Base-by-base conservation (phyloP, 1,140 invertebrate genomes). In the Leptopilina clavipes region DNA sequence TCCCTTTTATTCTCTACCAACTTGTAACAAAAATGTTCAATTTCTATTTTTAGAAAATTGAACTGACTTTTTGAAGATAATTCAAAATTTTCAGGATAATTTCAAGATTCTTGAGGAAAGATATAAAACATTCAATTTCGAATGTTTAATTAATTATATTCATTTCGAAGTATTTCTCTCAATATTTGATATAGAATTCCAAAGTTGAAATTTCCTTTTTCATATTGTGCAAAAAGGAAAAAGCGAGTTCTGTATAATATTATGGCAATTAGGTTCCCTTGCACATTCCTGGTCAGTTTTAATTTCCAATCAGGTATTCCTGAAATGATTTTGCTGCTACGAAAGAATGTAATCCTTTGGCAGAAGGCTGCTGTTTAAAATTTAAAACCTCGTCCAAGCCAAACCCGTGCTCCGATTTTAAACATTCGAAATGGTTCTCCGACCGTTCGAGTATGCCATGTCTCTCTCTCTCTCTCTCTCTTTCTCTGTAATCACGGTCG, bases 341-440 rank as follows among this genome's bases (percentile, higher is more conserved):
- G 22, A 65, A 65, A 65, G 59, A 65, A 65, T 65, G 59, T 65
- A 65, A 65, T 65, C 59, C 59, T 31, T 65, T 14, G 59, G 25
- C 59, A 65, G 59, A 37, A 65, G 59, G 59, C 59, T 65, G 59
- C 59, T 65, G 59, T 65, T 65, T 65, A 65, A 65, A 65, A 65
- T 65, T 65, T 65, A 65, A 65, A 65, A 22, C 59, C 59, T 65
- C 59, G 59, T 65, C 59, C 22, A 25, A 65, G 59, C 59, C 7
- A 18, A 65, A 65, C 59, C 59, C 59, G 59, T 65, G 59, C 59
- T 65, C 59, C 59, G 59, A 65, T 65, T 65, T 65, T 65, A 31
- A 65, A 65, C 59, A 65, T 65, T 65, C 59, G 59, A 65, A 65
- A 65, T 65, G 59, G 59, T 65, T 65, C 59, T 65, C 25, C 59